A percentile compares a stretch with the other conserved stretches of the same genome.
Conservation (phyloP, 2,113 vertebrate genomes). For the Saguinus midas region DNA sequence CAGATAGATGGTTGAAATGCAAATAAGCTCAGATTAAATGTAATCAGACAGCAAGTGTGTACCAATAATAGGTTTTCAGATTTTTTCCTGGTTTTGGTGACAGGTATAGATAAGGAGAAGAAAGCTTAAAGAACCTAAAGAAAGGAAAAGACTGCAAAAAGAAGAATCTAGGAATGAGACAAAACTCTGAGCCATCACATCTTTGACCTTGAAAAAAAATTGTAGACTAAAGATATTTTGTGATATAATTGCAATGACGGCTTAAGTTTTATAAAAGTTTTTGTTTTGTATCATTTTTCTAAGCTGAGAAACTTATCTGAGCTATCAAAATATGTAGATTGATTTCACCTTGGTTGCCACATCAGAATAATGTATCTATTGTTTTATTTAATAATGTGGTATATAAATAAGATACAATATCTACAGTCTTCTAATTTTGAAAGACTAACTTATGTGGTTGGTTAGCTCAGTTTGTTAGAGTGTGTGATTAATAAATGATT, state of each 20-base stretch:
- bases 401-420: not conserved
- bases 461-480: too few species aligned
- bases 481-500: not conserved
- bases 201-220: not conserved
- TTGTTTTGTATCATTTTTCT: not conserved
- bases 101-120: not conserved
- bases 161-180: not conserved
- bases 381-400: not conserved
- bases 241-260: not conserved
- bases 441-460: too few species aligned
- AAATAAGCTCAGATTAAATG: not conserved
- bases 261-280: not conserved
- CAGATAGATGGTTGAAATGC: not conserved
- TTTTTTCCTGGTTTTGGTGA: not conserved
- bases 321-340: not conserved
- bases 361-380: not conserved
- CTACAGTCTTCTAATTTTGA: not conserved
- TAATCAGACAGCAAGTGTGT: not conserved
- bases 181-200: not conserved
- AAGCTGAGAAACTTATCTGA: not conserved
- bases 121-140: not conserved
- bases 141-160: not conserved
- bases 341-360: constrained; percentile 8
- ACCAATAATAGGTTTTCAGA: not conserved
- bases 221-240: not conserved